A percentile compares a stretch with the other conserved stretches of the same genome.
Conservation (phyloP, 2,888 invertebrate species). For the Synergus gifuensis region DNA sequence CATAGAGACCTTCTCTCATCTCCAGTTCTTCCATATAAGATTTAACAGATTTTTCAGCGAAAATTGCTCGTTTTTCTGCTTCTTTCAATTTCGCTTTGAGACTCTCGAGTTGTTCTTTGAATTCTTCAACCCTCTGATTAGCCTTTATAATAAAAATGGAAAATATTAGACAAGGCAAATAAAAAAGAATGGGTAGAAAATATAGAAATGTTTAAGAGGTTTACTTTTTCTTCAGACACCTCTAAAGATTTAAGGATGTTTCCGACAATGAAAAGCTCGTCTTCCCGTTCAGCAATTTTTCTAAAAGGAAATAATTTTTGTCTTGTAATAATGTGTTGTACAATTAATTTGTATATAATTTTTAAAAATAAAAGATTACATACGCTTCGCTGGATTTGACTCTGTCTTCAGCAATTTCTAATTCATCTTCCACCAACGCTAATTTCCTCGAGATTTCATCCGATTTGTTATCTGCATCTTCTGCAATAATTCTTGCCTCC, state of each 20-base stretch:
- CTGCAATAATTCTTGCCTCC: conserved; percentile 84
- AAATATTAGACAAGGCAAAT: neutral
- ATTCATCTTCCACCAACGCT: conserved; percentile 84
- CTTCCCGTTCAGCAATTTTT: conserved; percentile 85
- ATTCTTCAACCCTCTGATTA: conserved; percentile 82
- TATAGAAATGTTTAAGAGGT: neutral
- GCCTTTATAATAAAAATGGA: conserved; percentile 74
- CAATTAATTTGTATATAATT: neutral
- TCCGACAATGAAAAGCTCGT: conserved; percentile 84
- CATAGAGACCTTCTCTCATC: conserved; percentile 82
- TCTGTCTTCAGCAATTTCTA: conserved; percentile 84
- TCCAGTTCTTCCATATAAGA: conserved; percentile 86
- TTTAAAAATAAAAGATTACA: conserved; percentile 55
- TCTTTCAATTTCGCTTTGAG: conserved; percentile 68
- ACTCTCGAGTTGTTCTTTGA: conserved; percentile 79
- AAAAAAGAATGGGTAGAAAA: neutral
- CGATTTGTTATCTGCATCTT: conserved; percentile 85
- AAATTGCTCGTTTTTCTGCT: conserved; percentile 83
- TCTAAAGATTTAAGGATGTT: conserved; percentile 86
- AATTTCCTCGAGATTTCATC: conserved; percentile 85
- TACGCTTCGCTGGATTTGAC: conserved; percentile 82
- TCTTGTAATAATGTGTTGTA: neutral
- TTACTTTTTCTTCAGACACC: conserved; percentile 83
- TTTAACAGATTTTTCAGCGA: conserved; percentile 85
- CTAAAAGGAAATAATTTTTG: conserved; percentile 59